A percentile compares a stretch with the other conserved stretches of the same genome.
Conservation (phyloP, 2,888 invertebrate genomes). For the Leptarthrus brevirostris region DNA sequence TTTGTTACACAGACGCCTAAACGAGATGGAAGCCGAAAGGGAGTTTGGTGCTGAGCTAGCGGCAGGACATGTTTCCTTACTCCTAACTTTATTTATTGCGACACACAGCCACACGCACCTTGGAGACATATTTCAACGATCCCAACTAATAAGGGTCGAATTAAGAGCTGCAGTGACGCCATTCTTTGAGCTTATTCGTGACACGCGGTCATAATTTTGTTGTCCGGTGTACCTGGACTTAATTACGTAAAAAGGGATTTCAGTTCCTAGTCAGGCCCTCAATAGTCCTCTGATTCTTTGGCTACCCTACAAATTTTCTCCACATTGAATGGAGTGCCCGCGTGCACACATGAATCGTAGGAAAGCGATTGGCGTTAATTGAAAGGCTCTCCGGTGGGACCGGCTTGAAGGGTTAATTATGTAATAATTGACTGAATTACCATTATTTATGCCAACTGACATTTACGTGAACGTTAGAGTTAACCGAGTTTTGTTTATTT, state of each 20-base stretch:
- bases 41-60: not conserved
- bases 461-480: slow-evolving; percentile 23
- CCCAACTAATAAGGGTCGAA: slow-evolving; percentile 14
- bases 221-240: slow-evolving; percentile 44
- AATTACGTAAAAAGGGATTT: slow-evolving; percentile 53
- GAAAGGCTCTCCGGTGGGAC: slow-evolving; percentile 39
- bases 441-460: slow-evolving; percentile 44
- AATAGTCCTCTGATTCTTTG: not conserved
- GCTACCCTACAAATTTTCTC: not conserved
- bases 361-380: slow-evolving; percentile 41
- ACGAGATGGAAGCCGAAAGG: too few species aligned
- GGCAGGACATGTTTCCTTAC: not conserved
- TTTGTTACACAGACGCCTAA: too few species aligned
- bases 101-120: slow-evolving; percentile 21
- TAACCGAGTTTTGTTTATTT: slow-evolving; percentile 42
- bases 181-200: slow-evolving; percentile 49
- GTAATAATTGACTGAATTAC: slow-evolving; percentile 52
- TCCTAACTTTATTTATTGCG: slow-evolving; percentile 35
- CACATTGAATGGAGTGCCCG: not conserved
- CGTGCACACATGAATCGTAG: slow-evolving; percentile 5
- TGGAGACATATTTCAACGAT: slow-evolving; percentile 27
- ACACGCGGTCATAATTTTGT: slow-evolving; percentile 47
- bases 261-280: not conserved
- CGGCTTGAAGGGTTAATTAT: slow-evolving; percentile 54
- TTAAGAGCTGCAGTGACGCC: slow-evolving; percentile 27